Evolutionary conservation across 2,797 vertebrate genomes (phyloP), one percentile per base, ranked within the genome.

Genomic region (Craterocephalus amniculus): DNA sequence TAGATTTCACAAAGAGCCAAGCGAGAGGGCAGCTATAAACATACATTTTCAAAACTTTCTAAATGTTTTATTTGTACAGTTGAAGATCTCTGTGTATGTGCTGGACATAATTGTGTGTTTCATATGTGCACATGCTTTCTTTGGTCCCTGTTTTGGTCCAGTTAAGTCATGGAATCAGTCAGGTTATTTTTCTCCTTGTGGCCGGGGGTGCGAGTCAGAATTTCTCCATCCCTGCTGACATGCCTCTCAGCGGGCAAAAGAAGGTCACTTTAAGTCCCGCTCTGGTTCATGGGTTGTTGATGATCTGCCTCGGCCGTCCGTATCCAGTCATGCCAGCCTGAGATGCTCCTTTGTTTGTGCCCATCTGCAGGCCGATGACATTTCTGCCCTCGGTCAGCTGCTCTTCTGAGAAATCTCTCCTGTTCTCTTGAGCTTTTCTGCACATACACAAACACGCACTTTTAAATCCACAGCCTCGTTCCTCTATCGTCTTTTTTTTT

Each of bases 331-430:
- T 98, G 74, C 97, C 98, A 0, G 97, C 92, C 91, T 98, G 97
- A 64, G 97, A 96, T 32, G 97, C 98, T 24, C 97, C 96, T 90
- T 91, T 95, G 89, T 99, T 99, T 87, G 90, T 96, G 66, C 97
- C 98, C 97, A 99, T 99, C 91, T 99, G 98, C 85, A 99, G 89
- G 59, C 97, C 97, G 0, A 99, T 99, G 79, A 99, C 93, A 16
- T 92, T 95, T 91, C 95, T 96, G 70, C 97, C 98, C 72, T 97
- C 95, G 69, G 92, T 96, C 91, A 99, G 90, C 76, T 99, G 96
- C 51, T 97, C 95, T 0, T 98, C 96, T 1, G 95, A 89, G 93
- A 99, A 99, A 0, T 97, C 97, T 70, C 97, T 93, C 87, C 87
- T 96, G 92, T 98, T 97, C 88, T 98, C 97, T 85, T 97, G 96